Evolutionary conservation across 2,888 invertebrate genomes (phyloP).

Genomic region (Arenicola marina): DNA sequence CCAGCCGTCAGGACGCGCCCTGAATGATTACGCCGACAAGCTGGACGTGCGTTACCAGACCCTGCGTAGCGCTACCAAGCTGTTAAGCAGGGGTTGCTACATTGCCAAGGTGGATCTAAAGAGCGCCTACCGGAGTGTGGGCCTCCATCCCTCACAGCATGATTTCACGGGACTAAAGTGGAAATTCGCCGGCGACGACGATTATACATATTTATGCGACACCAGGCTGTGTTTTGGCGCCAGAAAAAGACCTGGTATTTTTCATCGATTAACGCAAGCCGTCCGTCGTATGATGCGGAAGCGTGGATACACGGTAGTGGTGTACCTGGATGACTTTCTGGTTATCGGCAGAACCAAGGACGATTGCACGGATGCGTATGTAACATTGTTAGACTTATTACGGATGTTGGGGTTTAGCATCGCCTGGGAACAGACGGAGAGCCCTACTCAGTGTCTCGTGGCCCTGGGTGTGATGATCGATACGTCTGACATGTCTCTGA

Average conservation of each 20-base stretch:
- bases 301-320: neutral
- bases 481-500: neutral
- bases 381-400: neutral
- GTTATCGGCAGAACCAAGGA: neutral
- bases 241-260: neutral
- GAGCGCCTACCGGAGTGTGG: neutral
- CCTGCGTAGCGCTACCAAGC: neutral
- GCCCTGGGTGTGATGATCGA: constrained; percentile 1
- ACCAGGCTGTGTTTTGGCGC: constrained; percentile 1
- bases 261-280: neutral
- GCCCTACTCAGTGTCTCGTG: neutral
- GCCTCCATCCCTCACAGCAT: neutral
- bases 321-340: constrained; percentile 4
- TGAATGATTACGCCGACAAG: constrained; percentile 4
- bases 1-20: neutral
- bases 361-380: neutral
- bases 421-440: neutral
- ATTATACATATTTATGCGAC: neutral
- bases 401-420: constrained; percentile 3
- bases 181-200: neutral
- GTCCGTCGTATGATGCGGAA: constrained; percentile 2
- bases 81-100: neutral
- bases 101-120: constrained; percentile 4
- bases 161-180: neutral
- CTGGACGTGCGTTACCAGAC: neutral